Conservation (phyloP, 2,797 vertebrate genomes). For the Myotis myotis region DNA sequence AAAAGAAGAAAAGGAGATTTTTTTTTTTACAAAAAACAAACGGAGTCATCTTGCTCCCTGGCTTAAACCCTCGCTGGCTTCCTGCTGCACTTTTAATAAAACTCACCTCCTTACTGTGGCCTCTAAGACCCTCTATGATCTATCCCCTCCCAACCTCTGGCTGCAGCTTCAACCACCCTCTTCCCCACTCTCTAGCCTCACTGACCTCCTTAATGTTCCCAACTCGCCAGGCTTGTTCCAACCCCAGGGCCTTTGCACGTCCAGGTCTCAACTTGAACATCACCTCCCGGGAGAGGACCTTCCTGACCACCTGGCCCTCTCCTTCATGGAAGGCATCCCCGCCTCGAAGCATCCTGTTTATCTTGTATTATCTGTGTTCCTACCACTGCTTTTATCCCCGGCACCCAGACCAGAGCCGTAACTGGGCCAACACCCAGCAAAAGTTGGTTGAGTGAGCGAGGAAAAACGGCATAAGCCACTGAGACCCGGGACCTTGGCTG, state of each 20-base stretch:
- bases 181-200: background rate
- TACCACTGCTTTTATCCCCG: background rate
- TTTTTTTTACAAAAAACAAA: background rate
- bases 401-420: fast-evolving
- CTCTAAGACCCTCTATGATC: background rate
- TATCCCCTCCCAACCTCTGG: background rate
- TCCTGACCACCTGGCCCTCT: too few species aligned
- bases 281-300: background rate
- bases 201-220: background rate
- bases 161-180: background rate
- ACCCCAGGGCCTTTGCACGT: background rate
- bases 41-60: background rate
- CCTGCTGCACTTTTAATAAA: background rate
- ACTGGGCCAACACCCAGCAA: background rate
- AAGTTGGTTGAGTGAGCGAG: background rate
- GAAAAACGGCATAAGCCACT: fast-evolving
- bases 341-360: background rate
- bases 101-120: background rate
- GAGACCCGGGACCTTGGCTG: background rate
- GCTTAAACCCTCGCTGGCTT: background rate
- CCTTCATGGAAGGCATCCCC: too few species aligned
- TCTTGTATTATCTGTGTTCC: background rate
- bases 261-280: background rate
- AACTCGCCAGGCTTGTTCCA: background rate
- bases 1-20: too few species aligned